Evolutionary conservation across 2,888 invertebrate species (phyloP).

Genomic region (Mystacides longicornis): DNA sequence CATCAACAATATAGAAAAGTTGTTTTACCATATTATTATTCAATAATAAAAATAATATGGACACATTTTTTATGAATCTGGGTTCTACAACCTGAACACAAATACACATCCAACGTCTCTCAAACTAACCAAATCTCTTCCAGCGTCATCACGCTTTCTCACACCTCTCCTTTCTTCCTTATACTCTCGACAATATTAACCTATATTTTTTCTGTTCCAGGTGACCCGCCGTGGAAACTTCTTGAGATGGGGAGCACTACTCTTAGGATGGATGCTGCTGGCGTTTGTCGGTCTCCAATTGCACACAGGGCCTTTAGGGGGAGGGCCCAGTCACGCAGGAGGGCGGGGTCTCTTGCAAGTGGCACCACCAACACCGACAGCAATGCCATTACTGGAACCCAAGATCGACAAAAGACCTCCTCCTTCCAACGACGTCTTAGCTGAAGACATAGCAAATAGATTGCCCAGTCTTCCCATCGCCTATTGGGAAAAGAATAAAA

Average conservation of each 20-base stretch:
- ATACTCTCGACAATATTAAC: not conserved
- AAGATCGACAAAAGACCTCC: conserved; percentile 21
- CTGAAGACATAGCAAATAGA: conserved; percentile 69
- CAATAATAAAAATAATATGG: no score
- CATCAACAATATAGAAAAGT: no score
- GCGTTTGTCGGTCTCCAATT: conserved; percentile 21
- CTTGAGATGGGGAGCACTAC: conserved; percentile 21
- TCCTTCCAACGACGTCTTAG: conserved; percentile 63
- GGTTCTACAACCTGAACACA: no score
- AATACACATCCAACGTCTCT: no score
- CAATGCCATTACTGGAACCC: conserved; percentile 15
- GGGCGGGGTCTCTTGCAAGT: conserved; percentile 20
- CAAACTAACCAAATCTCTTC: no score
- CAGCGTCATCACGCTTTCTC: no score
- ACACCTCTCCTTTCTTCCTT: no score
- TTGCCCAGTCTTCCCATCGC: conserved; percentile 79
- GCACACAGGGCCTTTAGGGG: conserved; percentile 21
- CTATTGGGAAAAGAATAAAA: conserved; percentile 78
- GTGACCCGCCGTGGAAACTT: conserved; percentile 15
- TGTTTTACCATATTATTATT: no score
- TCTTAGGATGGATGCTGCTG: conserved; percentile 22
- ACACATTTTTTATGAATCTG: no score
- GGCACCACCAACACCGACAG: conserved; percentile 11
- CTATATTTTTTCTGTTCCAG: conserved; percentile 17
- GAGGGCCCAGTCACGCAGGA: conserved; percentile 13